Evolutionary conservation across 1,140 invertebrate genomes (phyloP).

Genomic region (Achatina immaculata): DNA sequence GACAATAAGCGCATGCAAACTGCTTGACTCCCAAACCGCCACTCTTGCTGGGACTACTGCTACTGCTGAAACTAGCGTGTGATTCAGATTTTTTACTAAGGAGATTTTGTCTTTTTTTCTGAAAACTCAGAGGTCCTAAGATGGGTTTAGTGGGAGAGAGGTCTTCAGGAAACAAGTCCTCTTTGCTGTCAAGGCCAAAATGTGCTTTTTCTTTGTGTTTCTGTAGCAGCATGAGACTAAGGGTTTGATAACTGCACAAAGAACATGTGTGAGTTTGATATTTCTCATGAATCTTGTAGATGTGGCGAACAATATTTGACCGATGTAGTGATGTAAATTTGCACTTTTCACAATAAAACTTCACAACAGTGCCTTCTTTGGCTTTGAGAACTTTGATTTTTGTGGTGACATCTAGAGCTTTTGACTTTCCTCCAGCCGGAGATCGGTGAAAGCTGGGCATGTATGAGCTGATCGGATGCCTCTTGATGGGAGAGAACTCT

Average conservation of each 20-base stretch:
- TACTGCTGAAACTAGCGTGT: neutral
- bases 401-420: conserved; percentile 47
- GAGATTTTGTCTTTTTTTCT: neutral
- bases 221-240: conserved; percentile 43
- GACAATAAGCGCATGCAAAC: conserved; percentile 49
- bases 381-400: conserved; percentile 47
- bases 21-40: conserved; percentile 29
- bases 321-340: conserved; percentile 50
- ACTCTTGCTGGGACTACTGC: neutral
- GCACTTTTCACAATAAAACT: conserved; percentile 47
- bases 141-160: neutral
- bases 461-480: neutral
- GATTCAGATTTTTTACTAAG: neutral
- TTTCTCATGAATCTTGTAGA: conserved; percentile 50
- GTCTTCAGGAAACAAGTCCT: conserved; percentile 5
- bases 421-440: conserved; percentile 29
- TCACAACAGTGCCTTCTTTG: conserved; percentile 40
- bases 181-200: conserved; percentile 2
- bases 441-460: conserved; percentile 28
- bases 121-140: conserved; percentile 21
- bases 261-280: conserved; percentile 46
- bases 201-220: conserved; percentile 42
- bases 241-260: conserved; percentile 45
- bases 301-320: conserved; percentile 47
- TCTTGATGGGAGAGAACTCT: neutral